These are phyloP conservation scores for Bothrops jararaca DNA, from an alignment of 2,113 vertebrate genomes.

Conservation along the genomic window DNA sequence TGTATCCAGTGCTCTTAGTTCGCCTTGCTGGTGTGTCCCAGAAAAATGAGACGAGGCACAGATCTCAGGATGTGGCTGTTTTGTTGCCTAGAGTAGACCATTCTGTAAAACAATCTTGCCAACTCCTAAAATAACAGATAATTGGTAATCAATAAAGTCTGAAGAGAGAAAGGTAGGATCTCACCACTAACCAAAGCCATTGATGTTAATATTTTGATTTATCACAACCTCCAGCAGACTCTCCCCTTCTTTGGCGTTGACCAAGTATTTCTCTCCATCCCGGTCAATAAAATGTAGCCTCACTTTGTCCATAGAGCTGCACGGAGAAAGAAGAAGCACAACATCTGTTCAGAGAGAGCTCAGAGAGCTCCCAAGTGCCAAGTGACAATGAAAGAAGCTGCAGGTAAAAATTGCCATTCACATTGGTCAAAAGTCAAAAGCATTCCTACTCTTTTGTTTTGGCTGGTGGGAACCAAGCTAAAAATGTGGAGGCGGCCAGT, in stretches of 20 bases:
- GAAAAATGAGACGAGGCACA: neutral
- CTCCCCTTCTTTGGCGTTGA: constrained; percentile 70
- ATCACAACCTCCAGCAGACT: constrained; percentile 72
- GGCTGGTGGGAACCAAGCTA: neutral
- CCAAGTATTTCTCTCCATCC: constrained; percentile 62
- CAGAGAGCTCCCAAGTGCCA: neutral
- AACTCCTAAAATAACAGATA: neutral
- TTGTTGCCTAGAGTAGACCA: neutral
- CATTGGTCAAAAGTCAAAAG: neutral
- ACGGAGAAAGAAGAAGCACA: constrained; percentile 13
- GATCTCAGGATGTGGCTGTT: neutral
- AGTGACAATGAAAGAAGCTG: neutral
- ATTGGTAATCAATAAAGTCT: neutral
- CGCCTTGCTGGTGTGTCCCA: neutral
- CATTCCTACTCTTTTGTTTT: no score
- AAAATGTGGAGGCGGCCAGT: neutral
- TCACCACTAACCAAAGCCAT: constrained; percentile 70
- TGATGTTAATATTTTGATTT: constrained; percentile 72
- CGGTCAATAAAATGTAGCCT: constrained; percentile 72
- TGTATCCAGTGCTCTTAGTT: neutral
- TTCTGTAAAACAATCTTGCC: neutral
- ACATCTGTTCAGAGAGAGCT: neutral
- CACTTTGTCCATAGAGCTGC: constrained; percentile 58
- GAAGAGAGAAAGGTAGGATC: no score
- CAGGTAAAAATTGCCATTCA: neutral